Percentiles rank a stretch among this genome's conserved stretches.
phyloP scores from a whole-genome alignment of 2,797 vertebrate species.

The Bradypus variegatus region DNA sequence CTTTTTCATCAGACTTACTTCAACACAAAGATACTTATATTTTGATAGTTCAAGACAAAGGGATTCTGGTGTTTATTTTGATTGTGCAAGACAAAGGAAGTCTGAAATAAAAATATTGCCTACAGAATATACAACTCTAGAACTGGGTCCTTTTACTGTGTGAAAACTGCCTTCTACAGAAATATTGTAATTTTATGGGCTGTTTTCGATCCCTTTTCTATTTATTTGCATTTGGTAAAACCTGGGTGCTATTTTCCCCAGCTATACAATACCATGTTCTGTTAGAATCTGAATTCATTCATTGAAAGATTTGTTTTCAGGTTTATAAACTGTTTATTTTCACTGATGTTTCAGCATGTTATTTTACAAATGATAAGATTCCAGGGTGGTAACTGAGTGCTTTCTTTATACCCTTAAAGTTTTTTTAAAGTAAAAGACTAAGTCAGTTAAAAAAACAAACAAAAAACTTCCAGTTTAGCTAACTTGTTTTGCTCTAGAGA shows the following conservation, averaged over 20 bases:
- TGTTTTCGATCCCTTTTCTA: conserved; percentile 36
- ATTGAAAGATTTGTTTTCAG: conserved; percentile 45
- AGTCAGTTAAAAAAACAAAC: background rate
- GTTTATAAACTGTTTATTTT: conserved; percentile 6
- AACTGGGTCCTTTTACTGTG: background rate
- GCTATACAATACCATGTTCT: background rate
- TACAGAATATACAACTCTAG: background rate
- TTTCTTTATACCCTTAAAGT: no score
- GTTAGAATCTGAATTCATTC: conserved; percentile 31
- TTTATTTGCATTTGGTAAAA: conserved; percentile 47
- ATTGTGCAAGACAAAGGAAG: no score
- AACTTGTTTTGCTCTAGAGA: conserved; percentile 10
- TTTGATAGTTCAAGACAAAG: background rate
- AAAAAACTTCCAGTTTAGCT: background rate
- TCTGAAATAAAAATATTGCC: no score
- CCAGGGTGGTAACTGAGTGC: background rate
- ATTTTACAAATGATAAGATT: background rate
- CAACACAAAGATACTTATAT: conserved; percentile 9
- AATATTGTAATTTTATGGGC: background rate
- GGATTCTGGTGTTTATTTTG: background rate
- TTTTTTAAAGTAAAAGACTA: background rate
- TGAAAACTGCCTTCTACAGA: conserved; percentile 47
- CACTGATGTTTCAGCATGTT: conserved; percentile 21
- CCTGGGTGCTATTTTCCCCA: background rate
- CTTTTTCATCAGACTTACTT: conserved; percentile 17